phyloP scores from a whole-genome alignment of 2,888 invertebrate species.

The Vesta saturnalis region DNA sequence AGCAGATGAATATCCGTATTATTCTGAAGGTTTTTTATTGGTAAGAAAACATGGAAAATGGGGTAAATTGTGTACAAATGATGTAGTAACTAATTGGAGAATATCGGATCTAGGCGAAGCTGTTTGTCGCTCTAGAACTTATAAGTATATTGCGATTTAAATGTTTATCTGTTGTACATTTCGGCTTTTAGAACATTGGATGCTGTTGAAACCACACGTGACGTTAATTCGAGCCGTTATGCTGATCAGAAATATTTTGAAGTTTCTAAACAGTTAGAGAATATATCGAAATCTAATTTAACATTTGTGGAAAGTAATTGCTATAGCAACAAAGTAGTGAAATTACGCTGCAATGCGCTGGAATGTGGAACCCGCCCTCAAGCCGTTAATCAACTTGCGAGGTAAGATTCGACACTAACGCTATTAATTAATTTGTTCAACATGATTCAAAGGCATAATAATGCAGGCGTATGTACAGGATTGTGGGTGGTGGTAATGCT shows the following conservation, averaged over 20 bases:
- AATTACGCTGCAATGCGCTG: slow-evolving; percentile 73
- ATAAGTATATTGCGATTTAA: slow-evolving; percentile 69
- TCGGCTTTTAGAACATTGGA: slow-evolving; percentile 46
- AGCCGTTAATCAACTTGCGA: slow-evolving; percentile 71
- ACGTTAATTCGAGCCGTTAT: slow-evolving; percentile 19
- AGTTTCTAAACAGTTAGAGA: slow-evolving; percentile 67
- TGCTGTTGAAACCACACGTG: slow-evolving; percentile 41
- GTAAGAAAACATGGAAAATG: slow-evolving; percentile 79
- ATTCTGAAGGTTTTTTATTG: slow-evolving; percentile 75
- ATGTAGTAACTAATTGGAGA: slow-evolving; percentile 70
- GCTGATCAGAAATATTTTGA: slow-evolving; percentile 65
- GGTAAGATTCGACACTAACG: slow-evolving; percentile 63
- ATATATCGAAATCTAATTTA: slow-evolving; percentile 69
- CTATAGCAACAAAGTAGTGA: slow-evolving; percentile 70
- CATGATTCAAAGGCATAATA: slow-evolving; percentile 27
- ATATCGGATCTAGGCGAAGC: slow-evolving; percentile 78
- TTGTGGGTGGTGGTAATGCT: slow-evolving; percentile 83
- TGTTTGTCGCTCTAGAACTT: slow-evolving; percentile 81
- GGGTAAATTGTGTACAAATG: slow-evolving; percentile 81
- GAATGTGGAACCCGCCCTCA: slow-evolving; percentile 79
- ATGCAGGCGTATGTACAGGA: slow-evolving; percentile 67
- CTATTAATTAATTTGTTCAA: slow-evolving; percentile 9
- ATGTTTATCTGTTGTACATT: neutral
- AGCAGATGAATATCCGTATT: slow-evolving; percentile 70
- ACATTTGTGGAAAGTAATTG: slow-evolving; percentile 74